phyloP scores from a whole-genome alignment of 2,888 invertebrate genomes.

The Exocentrus adspersus region DNA sequence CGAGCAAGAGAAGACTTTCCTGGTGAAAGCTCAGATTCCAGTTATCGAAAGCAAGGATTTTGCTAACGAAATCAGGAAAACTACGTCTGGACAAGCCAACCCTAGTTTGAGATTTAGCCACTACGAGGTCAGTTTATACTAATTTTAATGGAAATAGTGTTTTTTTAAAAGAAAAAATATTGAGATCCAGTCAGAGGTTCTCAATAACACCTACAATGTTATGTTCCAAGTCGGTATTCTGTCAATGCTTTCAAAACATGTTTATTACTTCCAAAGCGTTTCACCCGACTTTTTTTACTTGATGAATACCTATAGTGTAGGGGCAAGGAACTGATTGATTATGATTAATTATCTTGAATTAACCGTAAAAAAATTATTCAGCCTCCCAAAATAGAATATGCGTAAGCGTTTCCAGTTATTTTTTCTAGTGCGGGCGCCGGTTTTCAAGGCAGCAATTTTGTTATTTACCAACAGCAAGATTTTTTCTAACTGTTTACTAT shows the following conservation, averaged over 20 bases:
- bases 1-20: slow-evolving; percentile 90
- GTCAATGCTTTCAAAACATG: no score
- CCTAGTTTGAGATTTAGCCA: slow-evolving; percentile 93
- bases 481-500: slow-evolving; percentile 9
- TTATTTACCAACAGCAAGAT: not conserved
- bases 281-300: no score
- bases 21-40: slow-evolving; percentile 89
- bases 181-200: no score
- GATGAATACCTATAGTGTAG: no score
- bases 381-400: not conserved
- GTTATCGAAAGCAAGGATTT: slow-evolving; percentile 98
- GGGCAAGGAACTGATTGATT: no score
- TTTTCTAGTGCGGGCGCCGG: not conserved
- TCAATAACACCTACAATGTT: no score
- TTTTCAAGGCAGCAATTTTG: not conserved
- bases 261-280: no score
- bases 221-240: no score
- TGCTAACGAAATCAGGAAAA: slow-evolving; percentile 91
- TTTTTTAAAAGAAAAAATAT: no score
- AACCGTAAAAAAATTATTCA: not conserved
- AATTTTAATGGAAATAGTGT: not conserved
- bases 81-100: slow-evolving; percentile 95
- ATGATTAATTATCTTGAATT: no score
- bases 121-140: slow-evolving; percentile 82
- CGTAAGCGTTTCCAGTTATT: not conserved